Base-by-base conservation (phyloP, 1,140 invertebrate genomes). In the Drosophila hydei region DNA sequence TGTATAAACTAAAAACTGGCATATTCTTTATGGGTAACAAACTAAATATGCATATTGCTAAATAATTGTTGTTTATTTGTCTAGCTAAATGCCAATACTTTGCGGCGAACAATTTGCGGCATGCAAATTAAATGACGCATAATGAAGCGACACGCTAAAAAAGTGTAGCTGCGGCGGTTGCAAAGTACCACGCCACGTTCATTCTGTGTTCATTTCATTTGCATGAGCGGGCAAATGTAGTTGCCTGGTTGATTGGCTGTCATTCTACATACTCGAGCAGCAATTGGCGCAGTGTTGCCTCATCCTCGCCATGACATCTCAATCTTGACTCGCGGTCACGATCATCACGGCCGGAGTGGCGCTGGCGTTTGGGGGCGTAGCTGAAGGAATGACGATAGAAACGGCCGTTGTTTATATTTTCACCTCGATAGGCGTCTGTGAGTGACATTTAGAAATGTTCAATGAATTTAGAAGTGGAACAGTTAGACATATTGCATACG, bases 291-390 rank as follows among this genome's bases (percentile, higher is more conserved):
- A 92, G 73, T 77, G 91, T 91, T 69, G 84, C 90, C 80, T 92
- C 91, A 81, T 92, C 91, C 74, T 91, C 91, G 77, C 90, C 91
- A 91, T 91, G 90, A 91, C 90, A 91, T 91, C 90, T 91, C 73
- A 91, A 85, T 78, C 88, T 91, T 56, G 88, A 91, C 76, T 91
- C 88, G 56, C 88, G 79, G 63, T 90, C 87, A 75, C 90, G 88
- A 89, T 91, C 90, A 79, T 91, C 76, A 67, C 79, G 87, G 64
- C 76, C 89, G 71, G 80, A 75, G 61, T 84, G 77, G 60, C 89
- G 77, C 54, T 87, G 78, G 45, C 91, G 73, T 63, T 91, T 92
- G 51, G 90, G 91, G 74, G 87, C 91, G 81, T 91, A 90, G 79
- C 91, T 91, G 61, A 91, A 90, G 63, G 91, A 92, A 79, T 91